These are phyloP conservation scores for Pseudorectes ferrugineus DNA, from an alignment of 2,113 vertebrate species.

Conservation along the genomic window DNA sequence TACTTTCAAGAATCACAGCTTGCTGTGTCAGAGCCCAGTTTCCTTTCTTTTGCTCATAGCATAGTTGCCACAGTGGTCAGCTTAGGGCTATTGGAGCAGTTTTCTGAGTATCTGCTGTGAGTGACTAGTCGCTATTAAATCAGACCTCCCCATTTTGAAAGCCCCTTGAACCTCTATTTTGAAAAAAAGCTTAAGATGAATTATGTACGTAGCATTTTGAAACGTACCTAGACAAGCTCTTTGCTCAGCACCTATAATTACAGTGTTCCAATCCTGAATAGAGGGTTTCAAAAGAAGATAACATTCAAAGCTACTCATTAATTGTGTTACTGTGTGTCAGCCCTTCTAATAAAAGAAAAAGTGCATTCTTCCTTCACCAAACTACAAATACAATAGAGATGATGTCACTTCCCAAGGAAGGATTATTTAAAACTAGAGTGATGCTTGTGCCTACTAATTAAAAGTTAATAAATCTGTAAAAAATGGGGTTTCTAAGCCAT, in stretches of 20 bases:
- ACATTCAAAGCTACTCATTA: slow-evolving; percentile 9
- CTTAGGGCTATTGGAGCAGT: neutral
- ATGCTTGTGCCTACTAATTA: neutral
- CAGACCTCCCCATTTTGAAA: neutral
- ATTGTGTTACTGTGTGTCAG: neutral
- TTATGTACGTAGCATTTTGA: neutral
- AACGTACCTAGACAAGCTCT: neutral
- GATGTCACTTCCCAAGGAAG: neutral
- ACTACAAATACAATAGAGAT: neutral
- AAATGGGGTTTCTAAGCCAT: neutral
- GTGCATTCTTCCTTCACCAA: neutral
- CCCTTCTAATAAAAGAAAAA: neutral
- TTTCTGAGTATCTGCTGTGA: neutral
- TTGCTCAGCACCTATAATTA: slow-evolving; percentile 4
- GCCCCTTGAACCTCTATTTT: neutral
- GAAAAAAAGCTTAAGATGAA: neutral
- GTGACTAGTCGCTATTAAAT: neutral
- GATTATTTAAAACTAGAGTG: neutral
- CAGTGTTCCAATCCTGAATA: neutral
- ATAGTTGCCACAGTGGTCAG: neutral
- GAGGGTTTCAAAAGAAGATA: neutral
- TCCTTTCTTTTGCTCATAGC: neutral
- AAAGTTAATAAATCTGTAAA: neutral
- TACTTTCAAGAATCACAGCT: neutral
- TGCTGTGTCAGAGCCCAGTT: neutral